phyloP scores from a whole-genome alignment of 2,113 vertebrate species.

The Indicator indicator region DNA sequence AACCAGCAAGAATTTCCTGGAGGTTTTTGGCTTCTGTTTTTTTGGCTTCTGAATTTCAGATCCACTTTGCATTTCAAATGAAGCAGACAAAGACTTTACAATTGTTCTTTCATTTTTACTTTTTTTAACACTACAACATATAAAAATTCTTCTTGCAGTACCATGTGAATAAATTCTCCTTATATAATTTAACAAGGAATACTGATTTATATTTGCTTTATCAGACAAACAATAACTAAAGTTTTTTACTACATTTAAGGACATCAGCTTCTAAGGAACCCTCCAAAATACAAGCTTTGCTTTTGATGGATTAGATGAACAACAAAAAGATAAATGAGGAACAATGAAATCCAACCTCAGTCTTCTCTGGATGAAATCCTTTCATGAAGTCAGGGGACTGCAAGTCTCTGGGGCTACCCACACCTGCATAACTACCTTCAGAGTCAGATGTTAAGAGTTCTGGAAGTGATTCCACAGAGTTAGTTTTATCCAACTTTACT shows the following conservation, averaged over 20 bases:
- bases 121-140: background rate
- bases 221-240: background rate
- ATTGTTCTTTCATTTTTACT: background rate
- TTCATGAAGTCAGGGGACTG: constrained; percentile 87
- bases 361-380: constrained; percentile 75
- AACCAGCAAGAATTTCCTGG: background rate
- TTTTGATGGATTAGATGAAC: background rate
- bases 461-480: constrained; percentile 92
- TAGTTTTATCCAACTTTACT: constrained; percentile 83
- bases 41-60: background rate
- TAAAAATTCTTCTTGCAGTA: background rate
- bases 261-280: background rate
- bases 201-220: background rate
- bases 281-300: background rate
- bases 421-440: constrained; percentile 90
- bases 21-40: background rate
- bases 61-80: background rate
- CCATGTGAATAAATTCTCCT: background rate
- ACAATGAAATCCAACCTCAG: constrained; percentile 77
- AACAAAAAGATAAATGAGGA: background rate
- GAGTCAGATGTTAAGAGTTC: constrained; percentile 94
- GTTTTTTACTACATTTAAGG: background rate
- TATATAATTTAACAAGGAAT: background rate
- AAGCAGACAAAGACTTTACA: background rate
- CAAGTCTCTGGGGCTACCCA: constrained; percentile 89